Base-by-base conservation (phyloP, 2,888 invertebrate genomes). In the Lasioglossum oenotherae region DNA sequence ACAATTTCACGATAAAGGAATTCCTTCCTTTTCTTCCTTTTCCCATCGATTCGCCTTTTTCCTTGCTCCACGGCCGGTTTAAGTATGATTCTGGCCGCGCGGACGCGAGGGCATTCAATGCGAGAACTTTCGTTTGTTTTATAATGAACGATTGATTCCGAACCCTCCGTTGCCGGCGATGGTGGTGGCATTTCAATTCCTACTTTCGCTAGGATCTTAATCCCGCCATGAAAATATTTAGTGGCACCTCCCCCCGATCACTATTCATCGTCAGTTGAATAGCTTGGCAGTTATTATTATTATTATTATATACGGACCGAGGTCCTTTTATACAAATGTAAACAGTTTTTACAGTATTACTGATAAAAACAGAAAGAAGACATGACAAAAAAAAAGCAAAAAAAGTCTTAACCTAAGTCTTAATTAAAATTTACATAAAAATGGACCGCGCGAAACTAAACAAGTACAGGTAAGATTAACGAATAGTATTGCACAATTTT, bases 1-100 rank as follows among this genome's bases (percentile, higher is more conserved):
- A 91, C 91, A 90, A 91, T 91, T 90, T 89, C 86, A 82, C 82
- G 86, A 91, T 91, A 90, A 91, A 91, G 90, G 88, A 91, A 89
- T 86, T 82, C 82, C 80, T 80, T 81, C 71, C 69, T 75, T 84
- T 80, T 81, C 84, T 80, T 83, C 80, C 84, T 72, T 82, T 84
- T 83, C 83, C n/a, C 53, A n/a, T 87, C 90, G 88, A 80, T 60
- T 60, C 81, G 49, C 76, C 76, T 82, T 79, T 78, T 86, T 81
- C 72, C 41, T 78, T 75, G 57, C 78, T 49, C 80, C 31, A 16
- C 74, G 76, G 69, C 38, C 69, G 80, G 73, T 75, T 86, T 88
- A 83, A 86, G 81, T 87, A 87, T 74, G 83, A 80, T 86, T 87
- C 76, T 74, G 83, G 74, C 72, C 76, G 69, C 38, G 74, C 64